These are phyloP conservation scores for Panopea generosa DNA, from an alignment of 2,888 invertebrate species.

Conservation along the genomic window DNA sequence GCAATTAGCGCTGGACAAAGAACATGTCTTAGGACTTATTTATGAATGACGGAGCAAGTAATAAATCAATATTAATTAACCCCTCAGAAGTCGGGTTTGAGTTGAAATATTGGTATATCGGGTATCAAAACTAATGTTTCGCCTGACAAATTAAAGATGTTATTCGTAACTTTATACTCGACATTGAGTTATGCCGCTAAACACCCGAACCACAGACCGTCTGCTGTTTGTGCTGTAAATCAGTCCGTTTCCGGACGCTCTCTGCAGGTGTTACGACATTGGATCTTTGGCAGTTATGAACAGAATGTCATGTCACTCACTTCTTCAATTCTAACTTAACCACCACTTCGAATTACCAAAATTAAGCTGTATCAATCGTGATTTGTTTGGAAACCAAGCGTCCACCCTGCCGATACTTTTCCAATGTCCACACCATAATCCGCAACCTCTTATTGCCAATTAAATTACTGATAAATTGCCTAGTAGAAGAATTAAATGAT, in stretches of 20 bases:
- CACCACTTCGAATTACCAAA: no score
- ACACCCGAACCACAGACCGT: slow-evolving; percentile 7
- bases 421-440: no score
- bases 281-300: background rate
- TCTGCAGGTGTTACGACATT: slow-evolving; percentile 5
- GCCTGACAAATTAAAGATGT: slow-evolving; percentile 43
- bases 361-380: no score
- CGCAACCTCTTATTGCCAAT: no score
- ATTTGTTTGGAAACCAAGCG: no score
- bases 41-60: slow-evolving; percentile 31
- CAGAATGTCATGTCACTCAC: no score
- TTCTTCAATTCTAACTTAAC: no score
- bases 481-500: no score
- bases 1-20: slow-evolving; percentile 44
- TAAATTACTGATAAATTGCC: no score
- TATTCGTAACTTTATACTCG: slow-evolving; percentile 18
- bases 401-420: no score
- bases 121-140: slow-evolving; percentile 30
- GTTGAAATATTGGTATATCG: slow-evolving; percentile 31
- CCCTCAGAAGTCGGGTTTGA: slow-evolving; percentile 34
- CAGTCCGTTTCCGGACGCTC: slow-evolving; percentile 23
- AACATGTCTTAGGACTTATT: slow-evolving; percentile 36
- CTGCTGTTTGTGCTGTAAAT: slow-evolving; percentile 29
- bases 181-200: slow-evolving; percentile 19
- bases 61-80: slow-evolving; percentile 47